These are phyloP conservation scores for Tetramorium alpestre DNA, from an alignment of 1,140 invertebrate genomes.

Conservation along the genomic window DNA sequence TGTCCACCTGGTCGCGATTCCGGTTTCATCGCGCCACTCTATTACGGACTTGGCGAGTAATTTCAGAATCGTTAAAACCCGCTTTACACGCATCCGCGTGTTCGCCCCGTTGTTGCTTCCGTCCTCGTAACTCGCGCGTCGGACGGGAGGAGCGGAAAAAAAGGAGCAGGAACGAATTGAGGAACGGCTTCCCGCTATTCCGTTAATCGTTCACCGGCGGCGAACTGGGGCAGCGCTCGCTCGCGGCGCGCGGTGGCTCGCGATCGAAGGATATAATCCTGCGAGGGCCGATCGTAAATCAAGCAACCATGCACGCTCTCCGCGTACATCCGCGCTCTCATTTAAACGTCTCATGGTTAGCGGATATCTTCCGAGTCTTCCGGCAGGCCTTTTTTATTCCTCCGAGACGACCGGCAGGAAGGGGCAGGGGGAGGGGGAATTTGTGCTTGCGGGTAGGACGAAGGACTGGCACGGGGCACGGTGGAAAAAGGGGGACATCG, in stretches of 20 bases:
- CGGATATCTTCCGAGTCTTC: conserved; percentile 50
- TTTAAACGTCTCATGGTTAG: conserved; percentile 16
- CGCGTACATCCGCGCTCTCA: conserved; percentile 45
- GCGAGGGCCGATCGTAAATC: conserved; percentile 57
- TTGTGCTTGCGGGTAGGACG: neutral
- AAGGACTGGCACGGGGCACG: neutral
- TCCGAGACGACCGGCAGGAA: conserved; percentile 9
- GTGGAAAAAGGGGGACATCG: conserved; percentile 3
- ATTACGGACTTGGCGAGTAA: neutral
- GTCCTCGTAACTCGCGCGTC: neutral
- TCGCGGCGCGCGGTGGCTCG: conserved; percentile 11
- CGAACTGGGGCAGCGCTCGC: conserved; percentile 53
- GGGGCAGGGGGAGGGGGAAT: neutral
- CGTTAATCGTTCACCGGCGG: conserved; percentile 32
- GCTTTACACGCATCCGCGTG: neutral
- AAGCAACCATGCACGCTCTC: conserved; percentile 19
- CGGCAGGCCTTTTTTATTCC: conserved; percentile 39
- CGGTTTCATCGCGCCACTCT: neutral
- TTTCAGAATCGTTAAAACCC: neutral
- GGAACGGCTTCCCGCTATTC: conserved; percentile 49
- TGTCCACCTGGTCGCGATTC: neutral
- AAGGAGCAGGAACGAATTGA: conserved; percentile 27
- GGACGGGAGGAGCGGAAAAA: neutral
- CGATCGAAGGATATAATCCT: conserved; percentile 56
- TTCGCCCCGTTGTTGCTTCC: conserved; percentile 8